A percentile compares a stretch with the other conserved stretches of the same genome.
phyloP scores from a whole-genome alignment of 1,140 invertebrate genomes.

The Drosophila santomea region DNA sequence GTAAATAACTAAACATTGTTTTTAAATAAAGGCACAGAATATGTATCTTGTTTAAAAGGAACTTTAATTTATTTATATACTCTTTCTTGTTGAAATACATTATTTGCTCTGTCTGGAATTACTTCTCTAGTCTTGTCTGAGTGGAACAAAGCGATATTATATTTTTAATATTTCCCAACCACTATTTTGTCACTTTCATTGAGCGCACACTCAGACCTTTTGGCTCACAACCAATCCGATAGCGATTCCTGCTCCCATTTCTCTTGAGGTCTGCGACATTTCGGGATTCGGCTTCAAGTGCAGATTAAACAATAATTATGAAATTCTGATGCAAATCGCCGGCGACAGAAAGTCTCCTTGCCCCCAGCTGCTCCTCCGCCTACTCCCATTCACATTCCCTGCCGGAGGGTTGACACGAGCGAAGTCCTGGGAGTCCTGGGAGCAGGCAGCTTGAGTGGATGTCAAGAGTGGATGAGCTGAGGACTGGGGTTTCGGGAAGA shows the following conservation, averaged over 20 bases:
- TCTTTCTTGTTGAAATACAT: not conserved
- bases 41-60: no score
- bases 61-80: not conserved
- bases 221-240: constrained; percentile 8
- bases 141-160: not conserved
- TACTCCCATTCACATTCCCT: not conserved
- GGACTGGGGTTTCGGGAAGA: not conserved
- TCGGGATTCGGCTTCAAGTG: constrained; percentile 49
- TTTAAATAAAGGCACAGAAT: no score
- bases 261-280: constrained; percentile 52
- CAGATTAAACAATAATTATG: constrained; percentile 81
- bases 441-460: constrained; percentile 44
- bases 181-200: not conserved
- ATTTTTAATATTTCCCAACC: not conserved
- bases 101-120: not conserved
- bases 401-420: constrained; percentile 25
- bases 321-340: constrained; percentile 71
- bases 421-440: constrained; percentile 1
- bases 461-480: constrained; percentile 21
- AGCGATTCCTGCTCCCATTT: not conserved
- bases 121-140: not conserved
- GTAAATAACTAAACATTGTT: no score
- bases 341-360: constrained; percentile 26
- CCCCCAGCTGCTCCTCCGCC: not conserved
- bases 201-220: not conserved